These are phyloP conservation scores for Sinosuthora webbiana DNA, from an alignment of 2,113 vertebrate genomes.

Conservation along the genomic window DNA sequence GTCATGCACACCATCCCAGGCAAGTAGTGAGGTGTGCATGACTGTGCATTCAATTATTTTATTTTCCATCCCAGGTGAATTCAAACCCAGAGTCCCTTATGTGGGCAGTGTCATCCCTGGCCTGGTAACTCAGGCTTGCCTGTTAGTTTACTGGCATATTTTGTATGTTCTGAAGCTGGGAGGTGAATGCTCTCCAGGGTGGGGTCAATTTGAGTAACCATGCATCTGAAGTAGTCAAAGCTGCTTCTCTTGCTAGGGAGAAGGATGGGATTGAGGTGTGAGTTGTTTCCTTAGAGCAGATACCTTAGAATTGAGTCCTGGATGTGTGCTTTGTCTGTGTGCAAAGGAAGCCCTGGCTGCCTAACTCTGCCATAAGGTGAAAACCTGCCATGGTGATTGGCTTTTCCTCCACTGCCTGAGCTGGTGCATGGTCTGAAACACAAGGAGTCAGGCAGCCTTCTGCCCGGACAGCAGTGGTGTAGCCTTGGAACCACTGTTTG, in stretches of 20 bases:
- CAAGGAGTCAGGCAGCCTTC: neutral
- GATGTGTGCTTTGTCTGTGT: neutral
- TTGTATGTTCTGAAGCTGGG: neutral
- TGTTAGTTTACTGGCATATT: accelerated
- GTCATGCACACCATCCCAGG: neutral
- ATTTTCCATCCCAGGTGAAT: neutral
- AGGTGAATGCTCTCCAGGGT: neutral
- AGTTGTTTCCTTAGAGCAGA: neutral
- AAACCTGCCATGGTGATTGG: accelerated
- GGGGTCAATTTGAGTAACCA: neutral
- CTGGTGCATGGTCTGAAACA: neutral
- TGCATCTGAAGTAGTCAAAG: neutral
- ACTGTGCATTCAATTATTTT: neutral
- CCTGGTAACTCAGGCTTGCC: neutral
- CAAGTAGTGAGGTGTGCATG: too few relatives aligned
- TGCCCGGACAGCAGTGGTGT: neutral
- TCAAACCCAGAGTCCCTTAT: neutral
- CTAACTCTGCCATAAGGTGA: neutral
- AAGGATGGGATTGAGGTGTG: neutral
- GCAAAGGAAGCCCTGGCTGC: neutral
- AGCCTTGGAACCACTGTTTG: accelerated
- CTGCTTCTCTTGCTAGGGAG: neutral
- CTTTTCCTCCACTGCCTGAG: neutral
- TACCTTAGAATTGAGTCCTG: neutral
- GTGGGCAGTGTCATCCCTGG: neutral